Conservation (phyloP, 2,888 invertebrate species). For the Spilarctia lutea region DNA sequence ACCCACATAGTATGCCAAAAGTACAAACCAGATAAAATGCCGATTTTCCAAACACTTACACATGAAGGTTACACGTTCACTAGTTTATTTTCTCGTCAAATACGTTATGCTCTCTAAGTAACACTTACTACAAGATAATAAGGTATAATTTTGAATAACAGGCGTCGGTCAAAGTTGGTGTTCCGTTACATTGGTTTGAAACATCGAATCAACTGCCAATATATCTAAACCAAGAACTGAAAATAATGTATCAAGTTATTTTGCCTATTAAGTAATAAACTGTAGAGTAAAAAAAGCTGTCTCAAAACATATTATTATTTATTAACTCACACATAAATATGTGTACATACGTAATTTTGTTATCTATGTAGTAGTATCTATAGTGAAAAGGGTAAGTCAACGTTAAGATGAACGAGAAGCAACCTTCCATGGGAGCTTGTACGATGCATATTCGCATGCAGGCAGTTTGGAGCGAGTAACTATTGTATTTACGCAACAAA, state of each 20-base stretch:
- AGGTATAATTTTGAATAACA: background rate
- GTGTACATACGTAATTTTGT: no score
- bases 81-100: slow-evolving; percentile 18
- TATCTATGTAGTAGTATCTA: background rate
- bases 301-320: background rate
- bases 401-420: background rate
- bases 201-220: slow-evolving; percentile 37
- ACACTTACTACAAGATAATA: background rate
- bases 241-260: slow-evolving; percentile 32
- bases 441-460: background rate
- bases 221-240: slow-evolving; percentile 33
- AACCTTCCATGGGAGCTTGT: background rate
- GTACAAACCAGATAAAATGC: slow-evolving; percentile 40
- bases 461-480: background rate
- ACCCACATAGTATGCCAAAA: slow-evolving; percentile 36
- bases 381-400: background rate
- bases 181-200: slow-evolving; percentile 42
- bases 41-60: slow-evolving; percentile 48
- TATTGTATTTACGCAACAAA: background rate
- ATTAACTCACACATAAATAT: background rate
- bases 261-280: slow-evolving; percentile 8
- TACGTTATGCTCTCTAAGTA: background rate
- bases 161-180: slow-evolving; percentile 9
- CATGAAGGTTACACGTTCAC: slow-evolving; percentile 42
- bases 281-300: no score